Evolutionary conservation across 2,797 vertebrate species (phyloP).

Genomic region (Uromys caudimaculatus): DNA sequence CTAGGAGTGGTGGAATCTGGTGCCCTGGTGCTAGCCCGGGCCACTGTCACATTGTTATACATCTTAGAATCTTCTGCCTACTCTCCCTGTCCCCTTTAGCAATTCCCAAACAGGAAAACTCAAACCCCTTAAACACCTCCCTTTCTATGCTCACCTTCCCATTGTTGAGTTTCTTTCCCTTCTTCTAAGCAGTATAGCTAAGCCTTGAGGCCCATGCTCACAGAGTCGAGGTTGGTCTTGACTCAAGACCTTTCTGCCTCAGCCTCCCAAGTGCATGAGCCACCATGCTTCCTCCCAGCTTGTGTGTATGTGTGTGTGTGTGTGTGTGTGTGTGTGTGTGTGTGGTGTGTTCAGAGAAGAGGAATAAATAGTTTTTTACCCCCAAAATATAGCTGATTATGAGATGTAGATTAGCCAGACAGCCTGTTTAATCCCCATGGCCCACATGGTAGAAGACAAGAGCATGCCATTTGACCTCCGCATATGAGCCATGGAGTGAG

Average conservation of each 20-base stretch:
- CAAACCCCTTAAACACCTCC: neutral
- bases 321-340: neutral
- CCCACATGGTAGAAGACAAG: neutral
- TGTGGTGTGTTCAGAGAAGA: neutral
- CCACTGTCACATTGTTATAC: neutral
- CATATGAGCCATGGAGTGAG: neutral
- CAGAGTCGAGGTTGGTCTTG: neutral
- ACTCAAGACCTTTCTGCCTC: neutral
- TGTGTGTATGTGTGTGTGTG: neutral
- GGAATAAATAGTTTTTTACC: neutral
- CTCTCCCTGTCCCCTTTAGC: neutral
- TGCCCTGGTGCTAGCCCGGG: neutral
- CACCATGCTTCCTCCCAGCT: neutral
- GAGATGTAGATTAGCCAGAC: neutral
- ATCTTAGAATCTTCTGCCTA: neutral
- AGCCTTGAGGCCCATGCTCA: neutral
- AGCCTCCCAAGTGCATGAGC: neutral
- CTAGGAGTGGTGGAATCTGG: neutral
- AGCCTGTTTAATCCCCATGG: neutral
- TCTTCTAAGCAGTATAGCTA: neutral
- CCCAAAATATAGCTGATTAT: neutral
- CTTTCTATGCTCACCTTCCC: neutral
- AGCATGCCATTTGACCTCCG: neutral
- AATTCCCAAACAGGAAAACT: too few species aligned
- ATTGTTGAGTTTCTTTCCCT: neutral